Evolutionary conservation across 2,888 invertebrate genomes (phyloP), one percentile per base, ranked within the genome.

Genomic region (Hemistola chrysoprasaria): DNA sequence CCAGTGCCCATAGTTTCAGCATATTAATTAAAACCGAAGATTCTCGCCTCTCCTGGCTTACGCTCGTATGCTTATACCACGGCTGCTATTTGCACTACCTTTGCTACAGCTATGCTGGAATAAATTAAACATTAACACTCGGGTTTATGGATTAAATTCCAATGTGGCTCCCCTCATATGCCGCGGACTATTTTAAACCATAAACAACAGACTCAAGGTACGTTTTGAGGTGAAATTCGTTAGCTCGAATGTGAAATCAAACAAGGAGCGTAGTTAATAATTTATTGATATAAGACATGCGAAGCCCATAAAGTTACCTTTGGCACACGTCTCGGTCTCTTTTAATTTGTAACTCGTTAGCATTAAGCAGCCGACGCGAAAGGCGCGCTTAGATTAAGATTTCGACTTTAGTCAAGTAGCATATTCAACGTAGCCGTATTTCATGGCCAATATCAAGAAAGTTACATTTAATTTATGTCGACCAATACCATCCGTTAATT

Each of bases 241-340:
- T 63, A 65, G 71, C 73, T 74, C 76, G 75, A 78, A 83, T 79
- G 78, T 78, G 68, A 73, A 84, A 83, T 84, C 82, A 86, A 86
- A 84, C 78, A 85, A 79, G 83, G 76, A 81, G 79, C 78, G 83
- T 81, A 77, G 82, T 82, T 81, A 85, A 88, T 87, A 87, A 88
- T 88, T 88, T 88, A 88, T 88, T 86, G 86, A 86, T 86, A 83
- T 86, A 85, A 85, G 80, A 87, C 88, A 88, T 87, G 88, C 88
- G 69, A 87, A 83, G 84, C 80, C 87, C 87, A 86, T 88, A 87
- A 87, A 87, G 85, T 82, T 81, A 76, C 77, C 78, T 82, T 86
- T 83, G 85, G 84, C 85, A 84, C 80, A 80, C 78, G 84, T 84
- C 78, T 77, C 71, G 80, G 77, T 78, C 81, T 74, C 83, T 82